phyloP scores from a whole-genome alignment of 2,797 vertebrate species.

The Threskiornis aethiopicus region DNA sequence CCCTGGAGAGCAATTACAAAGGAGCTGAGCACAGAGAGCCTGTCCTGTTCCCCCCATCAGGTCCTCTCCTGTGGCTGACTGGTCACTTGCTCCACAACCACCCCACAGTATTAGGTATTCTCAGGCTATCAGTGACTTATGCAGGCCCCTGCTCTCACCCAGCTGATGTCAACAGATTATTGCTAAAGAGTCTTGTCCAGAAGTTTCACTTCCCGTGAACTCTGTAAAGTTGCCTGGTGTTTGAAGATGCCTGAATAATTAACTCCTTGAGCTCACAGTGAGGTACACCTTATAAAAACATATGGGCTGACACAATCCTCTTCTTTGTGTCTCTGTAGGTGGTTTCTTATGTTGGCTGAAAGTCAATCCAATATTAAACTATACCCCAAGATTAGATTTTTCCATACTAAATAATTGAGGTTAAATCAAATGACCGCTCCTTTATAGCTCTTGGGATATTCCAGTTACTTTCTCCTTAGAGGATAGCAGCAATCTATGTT shows the following conservation, averaged over 20 bases:
- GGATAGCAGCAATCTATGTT: background rate
- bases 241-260: background rate
- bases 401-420: background rate
- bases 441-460: background rate
- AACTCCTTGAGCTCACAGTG: background rate
- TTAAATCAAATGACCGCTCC: background rate
- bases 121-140: background rate
- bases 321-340: background rate
- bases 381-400: background rate
- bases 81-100: background rate
- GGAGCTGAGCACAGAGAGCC: background rate
- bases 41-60: background rate
- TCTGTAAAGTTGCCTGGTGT: background rate
- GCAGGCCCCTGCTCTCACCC: background rate
- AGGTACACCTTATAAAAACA: background rate
- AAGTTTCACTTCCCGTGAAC: background rate
- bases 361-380: background rate
- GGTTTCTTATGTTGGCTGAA: background rate
- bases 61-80: background rate
- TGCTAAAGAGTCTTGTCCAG: background rate
- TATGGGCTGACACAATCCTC: background rate
- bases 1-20: background rate
- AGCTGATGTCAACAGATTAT: background rate
- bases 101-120: background rate
- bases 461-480: background rate